A percentile compares a stretch with the other conserved stretches of the same genome.
These are phyloP conservation scores for Leucania comma DNA, from an alignment of 2,888 invertebrate genomes.

Conservation along the genomic window DNA sequence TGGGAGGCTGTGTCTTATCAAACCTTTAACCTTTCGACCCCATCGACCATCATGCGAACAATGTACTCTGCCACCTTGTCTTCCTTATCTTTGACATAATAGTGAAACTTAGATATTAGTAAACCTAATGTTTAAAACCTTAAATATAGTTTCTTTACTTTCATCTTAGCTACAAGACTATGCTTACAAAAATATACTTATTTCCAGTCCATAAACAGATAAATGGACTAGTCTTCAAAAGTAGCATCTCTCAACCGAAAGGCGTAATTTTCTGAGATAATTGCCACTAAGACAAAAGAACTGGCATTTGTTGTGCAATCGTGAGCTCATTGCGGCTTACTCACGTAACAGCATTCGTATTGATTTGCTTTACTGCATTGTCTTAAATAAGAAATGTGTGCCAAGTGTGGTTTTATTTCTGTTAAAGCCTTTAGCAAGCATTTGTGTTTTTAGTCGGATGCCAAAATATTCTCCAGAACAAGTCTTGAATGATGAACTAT, in stretches of 20 bases:
- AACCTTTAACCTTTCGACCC: too few relatives aligned
- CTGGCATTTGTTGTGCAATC: constrained; percentile 55
- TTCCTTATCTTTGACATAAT: background rate
- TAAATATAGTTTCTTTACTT: background rate
- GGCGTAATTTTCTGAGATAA: constrained; percentile 33
- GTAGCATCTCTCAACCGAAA: background rate
- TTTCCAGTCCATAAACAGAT: background rate
- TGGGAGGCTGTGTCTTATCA: too few relatives aligned
- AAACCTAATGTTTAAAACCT: background rate
- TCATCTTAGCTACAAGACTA: background rate
- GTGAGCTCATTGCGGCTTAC: constrained; percentile 42
- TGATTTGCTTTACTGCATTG: constrained; percentile 18
- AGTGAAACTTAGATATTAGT: constrained; percentile 1
- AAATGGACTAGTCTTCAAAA: background rate
- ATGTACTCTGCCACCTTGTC: background rate
- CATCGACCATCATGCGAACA: too few relatives aligned
- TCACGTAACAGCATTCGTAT: constrained; percentile 22
- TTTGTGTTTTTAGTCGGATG: background rate
- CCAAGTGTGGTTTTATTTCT: constrained; percentile 7
- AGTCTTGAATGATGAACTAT: background rate
- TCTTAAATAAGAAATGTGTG: constrained; percentile 26
- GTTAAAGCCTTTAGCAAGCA: background rate
- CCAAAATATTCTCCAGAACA: background rate
- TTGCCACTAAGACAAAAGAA: constrained; percentile 44
- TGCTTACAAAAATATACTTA: background rate